Conservation (phyloP, 2,888 invertebrate genomes). For the Escarpia spicata region DNA sequence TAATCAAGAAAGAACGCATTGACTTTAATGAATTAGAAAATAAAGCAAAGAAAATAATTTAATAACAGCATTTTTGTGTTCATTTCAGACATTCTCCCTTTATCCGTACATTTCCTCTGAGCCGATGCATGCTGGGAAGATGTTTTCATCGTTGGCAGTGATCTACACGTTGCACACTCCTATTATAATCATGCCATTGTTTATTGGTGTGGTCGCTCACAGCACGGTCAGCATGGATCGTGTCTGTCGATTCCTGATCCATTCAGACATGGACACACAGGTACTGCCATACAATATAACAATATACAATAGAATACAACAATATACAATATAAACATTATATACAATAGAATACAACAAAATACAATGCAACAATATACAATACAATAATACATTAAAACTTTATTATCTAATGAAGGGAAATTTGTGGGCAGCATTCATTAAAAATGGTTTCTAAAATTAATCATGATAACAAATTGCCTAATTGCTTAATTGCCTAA, state of each 20-base stretch:
- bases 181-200: slow-evolving; percentile 81
- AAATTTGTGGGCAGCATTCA: too few species aligned
- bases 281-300: not conserved
- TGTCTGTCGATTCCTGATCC: slow-evolving; percentile 76
- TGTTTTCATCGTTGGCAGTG: slow-evolving; percentile 82
- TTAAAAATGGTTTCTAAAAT: too few species aligned
- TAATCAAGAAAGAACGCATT: not conserved
- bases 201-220: slow-evolving; percentile 80
- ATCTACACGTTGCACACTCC: slow-evolving; percentile 86
- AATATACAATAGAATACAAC: too few species aligned
- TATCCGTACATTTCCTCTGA: slow-evolving; percentile 69
- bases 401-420: too few species aligned
- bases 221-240: slow-evolving; percentile 71
- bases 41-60: not conserved
- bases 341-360: too few species aligned
- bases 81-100: slow-evolving; percentile 57
- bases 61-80: slow-evolving; percentile 6
- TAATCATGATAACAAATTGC: too few species aligned
- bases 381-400: too few species aligned
- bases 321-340: too few species aligned
- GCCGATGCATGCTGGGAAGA: slow-evolving; percentile 76
- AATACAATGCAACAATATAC: too few species aligned
- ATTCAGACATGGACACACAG: slow-evolving; percentile 70
- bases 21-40: not conserved
- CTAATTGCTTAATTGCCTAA: too few species aligned